Conservation (phyloP, 2,888 invertebrate species). For the Linnaemya vulpina region DNA sequence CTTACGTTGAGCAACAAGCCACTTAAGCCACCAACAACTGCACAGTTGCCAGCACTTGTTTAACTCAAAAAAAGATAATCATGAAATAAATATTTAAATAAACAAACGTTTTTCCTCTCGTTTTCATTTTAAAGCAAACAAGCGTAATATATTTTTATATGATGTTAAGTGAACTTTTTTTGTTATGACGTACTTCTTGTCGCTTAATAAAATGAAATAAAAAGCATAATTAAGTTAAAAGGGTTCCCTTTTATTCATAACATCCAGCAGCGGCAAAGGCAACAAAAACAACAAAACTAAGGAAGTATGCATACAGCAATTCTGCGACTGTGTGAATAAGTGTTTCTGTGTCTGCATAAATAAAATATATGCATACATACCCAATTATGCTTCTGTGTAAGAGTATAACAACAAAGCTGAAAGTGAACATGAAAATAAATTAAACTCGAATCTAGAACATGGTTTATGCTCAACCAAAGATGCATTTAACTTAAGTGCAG, state of each 20-base stretch:
- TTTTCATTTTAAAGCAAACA: constrained; percentile 55
- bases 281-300: constrained; percentile 7
- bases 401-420: constrained; percentile 20
- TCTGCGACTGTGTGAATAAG: not conserved
- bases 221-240: constrained; percentile 64
- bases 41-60: constrained; percentile 47
- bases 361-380: not conserved
- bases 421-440: constrained; percentile 31
- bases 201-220: constrained; percentile 66
- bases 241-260: constrained; percentile 52
- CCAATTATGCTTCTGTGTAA: not conserved
- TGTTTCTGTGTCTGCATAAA: not conserved
- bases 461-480: constrained; percentile 35
- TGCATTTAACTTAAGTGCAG: constrained; percentile 32
- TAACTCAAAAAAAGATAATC: constrained; percentile 28
- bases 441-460: constrained; percentile 42
- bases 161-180: constrained; percentile 21
- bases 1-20: constrained; percentile 65
- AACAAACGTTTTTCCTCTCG: constrained; percentile 53
- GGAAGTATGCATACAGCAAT: constrained; percentile 27
- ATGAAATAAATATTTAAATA: constrained; percentile 45
- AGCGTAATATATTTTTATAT: not conserved
- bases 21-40: constrained; percentile 65
- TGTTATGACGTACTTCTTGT: constrained; percentile 48
- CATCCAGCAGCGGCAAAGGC: constrained; percentile 19